Evolutionary conservation across 2,888 invertebrate genomes (phyloP).

Genomic region (Euplexia lucipara): DNA sequence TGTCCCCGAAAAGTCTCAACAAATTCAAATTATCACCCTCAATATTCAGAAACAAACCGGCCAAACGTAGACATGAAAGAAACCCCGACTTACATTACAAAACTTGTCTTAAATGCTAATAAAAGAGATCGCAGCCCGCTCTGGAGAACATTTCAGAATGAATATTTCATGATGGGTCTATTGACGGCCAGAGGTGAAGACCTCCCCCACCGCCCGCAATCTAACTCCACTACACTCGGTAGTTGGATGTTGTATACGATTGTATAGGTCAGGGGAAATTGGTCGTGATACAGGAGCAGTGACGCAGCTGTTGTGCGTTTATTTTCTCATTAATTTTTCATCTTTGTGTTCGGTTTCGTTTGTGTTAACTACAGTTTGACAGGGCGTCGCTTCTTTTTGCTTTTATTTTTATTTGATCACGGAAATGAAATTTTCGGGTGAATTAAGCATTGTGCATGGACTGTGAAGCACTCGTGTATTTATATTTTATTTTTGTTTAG

Average conservation of each 20-base stretch:
- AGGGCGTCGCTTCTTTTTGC: constrained; percentile 55
- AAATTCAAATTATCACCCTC: constrained; percentile 72
- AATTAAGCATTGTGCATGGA: constrained; percentile 30
- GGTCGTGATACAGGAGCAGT: constrained; percentile 70
- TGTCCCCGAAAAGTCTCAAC: constrained; percentile 38
- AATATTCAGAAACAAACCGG: constrained; percentile 72
- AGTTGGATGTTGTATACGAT: constrained; percentile 51
- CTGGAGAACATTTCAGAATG: constrained; percentile 76
- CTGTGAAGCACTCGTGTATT: constrained; percentile 10
- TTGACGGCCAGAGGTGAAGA: constrained; percentile 71
- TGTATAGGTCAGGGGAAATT: constrained; percentile 66
- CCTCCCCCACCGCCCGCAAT: constrained; percentile 56
- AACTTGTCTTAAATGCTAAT: constrained; percentile 87
- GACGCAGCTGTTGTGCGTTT: constrained; percentile 83
- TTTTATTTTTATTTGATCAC: constrained; percentile 36
- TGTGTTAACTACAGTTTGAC: constrained; percentile 73
- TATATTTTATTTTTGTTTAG: background rate
- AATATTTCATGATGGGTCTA: constrained; percentile 83
- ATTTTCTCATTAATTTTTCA: constrained; percentile 85
- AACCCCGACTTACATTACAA: constrained; percentile 78
- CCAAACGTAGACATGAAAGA: constrained; percentile 72
- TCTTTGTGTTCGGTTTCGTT: constrained; percentile 73
- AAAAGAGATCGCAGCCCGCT: constrained; percentile 78
- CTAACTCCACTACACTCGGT: constrained; percentile 46
- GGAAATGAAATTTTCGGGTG: constrained; percentile 37